Conservation (phyloP, 2,888 invertebrate species). For the Stictocephala bisonia region DNA sequence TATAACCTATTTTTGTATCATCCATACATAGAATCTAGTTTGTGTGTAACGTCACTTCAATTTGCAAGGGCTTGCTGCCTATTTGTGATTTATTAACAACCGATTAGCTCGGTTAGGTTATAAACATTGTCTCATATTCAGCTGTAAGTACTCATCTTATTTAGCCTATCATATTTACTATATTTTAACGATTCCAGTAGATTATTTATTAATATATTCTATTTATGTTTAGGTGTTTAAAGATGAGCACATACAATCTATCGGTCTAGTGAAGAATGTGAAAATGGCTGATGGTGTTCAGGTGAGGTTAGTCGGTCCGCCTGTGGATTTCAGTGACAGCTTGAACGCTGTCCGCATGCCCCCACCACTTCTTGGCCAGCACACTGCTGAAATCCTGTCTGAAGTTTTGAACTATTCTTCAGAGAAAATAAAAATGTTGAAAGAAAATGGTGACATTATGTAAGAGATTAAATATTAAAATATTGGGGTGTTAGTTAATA, state of each 20-base stretch:
- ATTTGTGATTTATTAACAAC: neutral
- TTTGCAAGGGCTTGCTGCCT: too few relatives aligned
- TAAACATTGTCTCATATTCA: too few relatives aligned
- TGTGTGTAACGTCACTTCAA: too few relatives aligned
- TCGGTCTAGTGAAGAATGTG: conserved; percentile 78
- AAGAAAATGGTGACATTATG: conserved; percentile 58
- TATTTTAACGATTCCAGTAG: too few relatives aligned
- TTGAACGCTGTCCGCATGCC: conserved; percentile 76
- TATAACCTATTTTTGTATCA: too few relatives aligned
- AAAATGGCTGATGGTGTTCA: conserved; percentile 76
- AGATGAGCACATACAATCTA: conserved; percentile 84
- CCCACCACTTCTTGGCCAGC: conserved; percentile 89
- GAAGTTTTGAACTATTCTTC: conserved; percentile 74
- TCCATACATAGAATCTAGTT: too few relatives aligned
- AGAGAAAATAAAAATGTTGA: conserved; percentile 69
- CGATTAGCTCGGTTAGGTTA: too few relatives aligned
- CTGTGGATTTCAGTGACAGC: conserved; percentile 83
- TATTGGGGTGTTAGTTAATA: too few relatives aligned
- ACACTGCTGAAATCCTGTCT: conserved; percentile 82
- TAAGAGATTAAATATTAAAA: too few relatives aligned
- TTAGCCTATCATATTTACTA: too few relatives aligned
- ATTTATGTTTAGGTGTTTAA: conserved; percentile 74
- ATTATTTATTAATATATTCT: neutral
- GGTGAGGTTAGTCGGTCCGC: conserved; percentile 86
- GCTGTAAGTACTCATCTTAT: too few relatives aligned